These are phyloP conservation scores for Luperina nickerlii DNA, from an alignment of 2,888 invertebrate genomes.

Conservation along the genomic window DNA sequence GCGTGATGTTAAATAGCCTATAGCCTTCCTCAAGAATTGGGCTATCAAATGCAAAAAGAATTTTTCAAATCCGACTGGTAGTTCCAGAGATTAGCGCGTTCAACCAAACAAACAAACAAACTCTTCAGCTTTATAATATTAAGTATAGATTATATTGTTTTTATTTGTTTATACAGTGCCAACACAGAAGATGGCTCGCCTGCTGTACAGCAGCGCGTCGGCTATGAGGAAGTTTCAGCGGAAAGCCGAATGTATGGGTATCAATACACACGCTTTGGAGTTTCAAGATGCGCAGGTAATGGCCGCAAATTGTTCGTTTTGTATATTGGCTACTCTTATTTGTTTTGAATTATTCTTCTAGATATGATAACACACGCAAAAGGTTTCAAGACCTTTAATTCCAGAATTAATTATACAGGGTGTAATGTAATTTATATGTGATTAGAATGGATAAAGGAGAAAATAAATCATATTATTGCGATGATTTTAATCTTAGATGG, in stretches of 20 bases:
- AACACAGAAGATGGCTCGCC: constrained; percentile 97
- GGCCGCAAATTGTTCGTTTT: background rate
- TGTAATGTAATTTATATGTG: background rate
- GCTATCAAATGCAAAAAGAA: too few species aligned
- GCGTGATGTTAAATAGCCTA: too few species aligned
- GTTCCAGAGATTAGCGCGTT: too few species aligned
- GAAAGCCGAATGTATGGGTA: constrained; percentile 97
- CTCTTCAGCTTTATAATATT: too few species aligned
- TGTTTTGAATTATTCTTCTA: background rate
- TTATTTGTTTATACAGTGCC: constrained; percentile 92
- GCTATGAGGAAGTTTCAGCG: constrained; percentile 95
- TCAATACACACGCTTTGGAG: constrained; percentile 95
- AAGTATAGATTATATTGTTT: background rate
- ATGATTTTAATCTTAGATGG: constrained; percentile 82
- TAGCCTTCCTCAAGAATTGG: too few species aligned
- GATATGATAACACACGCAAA: background rate
- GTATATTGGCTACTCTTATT: background rate
- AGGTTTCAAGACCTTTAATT: background rate
- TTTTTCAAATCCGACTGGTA: too few species aligned
- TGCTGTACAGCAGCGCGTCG: constrained; percentile 97
- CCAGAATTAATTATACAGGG: background rate
- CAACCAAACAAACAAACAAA: too few species aligned
- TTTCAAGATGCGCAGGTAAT: constrained; percentile 94
- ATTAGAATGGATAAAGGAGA: background rate
- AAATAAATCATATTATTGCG: background rate